These are phyloP conservation scores for Budorcas taxicolor DNA, from an alignment of 2,113 vertebrate genomes.

Conservation along the genomic window DNA sequence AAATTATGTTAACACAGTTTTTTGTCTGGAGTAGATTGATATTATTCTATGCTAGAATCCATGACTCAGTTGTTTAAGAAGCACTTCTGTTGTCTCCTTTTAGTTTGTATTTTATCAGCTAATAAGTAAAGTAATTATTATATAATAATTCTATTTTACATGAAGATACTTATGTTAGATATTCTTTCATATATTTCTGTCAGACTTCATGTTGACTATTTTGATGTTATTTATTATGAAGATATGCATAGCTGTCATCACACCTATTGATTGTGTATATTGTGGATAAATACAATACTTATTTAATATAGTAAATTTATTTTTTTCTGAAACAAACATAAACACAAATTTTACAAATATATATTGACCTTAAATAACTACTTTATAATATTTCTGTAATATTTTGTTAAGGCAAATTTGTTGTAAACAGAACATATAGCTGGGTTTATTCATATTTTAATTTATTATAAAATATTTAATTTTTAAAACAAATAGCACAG, in stretches of 20 bases:
- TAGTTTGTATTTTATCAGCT: neutral
- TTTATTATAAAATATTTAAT: neutral
- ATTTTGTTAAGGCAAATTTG: neutral
- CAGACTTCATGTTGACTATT: neutral
- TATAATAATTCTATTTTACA: neutral
- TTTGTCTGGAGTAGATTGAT: neutral
- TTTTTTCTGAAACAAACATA: neutral
- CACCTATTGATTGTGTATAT: neutral
- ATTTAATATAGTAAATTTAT: neutral
- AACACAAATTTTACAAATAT: neutral
- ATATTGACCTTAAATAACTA: neutral
- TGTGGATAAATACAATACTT: neutral
- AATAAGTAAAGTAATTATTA: neutral
- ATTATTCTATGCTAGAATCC: neutral
- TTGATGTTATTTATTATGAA: neutral
- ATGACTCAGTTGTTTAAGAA: neutral
- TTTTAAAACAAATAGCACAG: neutral
- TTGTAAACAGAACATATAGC: neutral
- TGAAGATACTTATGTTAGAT: neutral
- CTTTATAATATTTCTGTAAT: neutral
- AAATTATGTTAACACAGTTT: neutral
- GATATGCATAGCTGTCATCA: neutral
- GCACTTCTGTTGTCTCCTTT: neutral
- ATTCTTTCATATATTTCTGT: neutral
- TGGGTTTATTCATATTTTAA: neutral